A percentile compares a stretch with the other conserved stretches of the same genome.
phyloP scores from a whole-genome alignment of 2,888 invertebrate species.

The Plutella xylostella region DNA sequence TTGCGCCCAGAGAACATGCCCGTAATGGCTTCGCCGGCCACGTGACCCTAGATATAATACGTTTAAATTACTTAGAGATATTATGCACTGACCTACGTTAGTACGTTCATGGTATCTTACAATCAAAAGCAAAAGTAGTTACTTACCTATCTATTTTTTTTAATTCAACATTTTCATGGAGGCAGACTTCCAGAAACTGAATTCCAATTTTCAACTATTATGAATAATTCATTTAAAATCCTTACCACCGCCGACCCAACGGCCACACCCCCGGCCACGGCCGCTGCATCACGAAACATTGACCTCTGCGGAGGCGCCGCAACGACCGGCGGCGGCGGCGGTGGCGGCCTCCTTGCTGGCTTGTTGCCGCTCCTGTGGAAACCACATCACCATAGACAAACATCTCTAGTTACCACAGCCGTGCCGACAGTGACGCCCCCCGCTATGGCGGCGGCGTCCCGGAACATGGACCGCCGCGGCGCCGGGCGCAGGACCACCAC shows the following conservation, averaged over 20 bases:
- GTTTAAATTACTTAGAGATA: too few species aligned
- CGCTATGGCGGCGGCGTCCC: constrained; percentile 97
- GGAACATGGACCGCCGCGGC: constrained; percentile 83
- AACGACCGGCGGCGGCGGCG: constrained; percentile 35
- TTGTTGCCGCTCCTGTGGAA: constrained; percentile 24
- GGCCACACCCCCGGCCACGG: constrained; percentile 98
- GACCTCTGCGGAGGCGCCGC: constrained; percentile 77
- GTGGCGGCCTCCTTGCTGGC: constrained; percentile 33
- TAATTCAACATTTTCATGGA: too few species aligned
- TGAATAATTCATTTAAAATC: too few species aligned
- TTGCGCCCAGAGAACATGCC: constrained; percentile 40
- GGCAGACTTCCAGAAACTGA: too few species aligned
- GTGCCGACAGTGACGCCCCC: constrained; percentile 98
- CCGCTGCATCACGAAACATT: constrained; percentile 95
- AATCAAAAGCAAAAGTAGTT: too few species aligned
- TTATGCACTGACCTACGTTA: too few species aligned
- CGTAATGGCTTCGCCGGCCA: constrained; percentile 88
- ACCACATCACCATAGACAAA: background rate
- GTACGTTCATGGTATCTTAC: too few species aligned
- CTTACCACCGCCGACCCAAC: constrained; percentile 92
- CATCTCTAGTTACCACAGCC: constrained; percentile 83
- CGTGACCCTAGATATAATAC: constrained; percentile 79
- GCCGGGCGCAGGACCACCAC: constrained; percentile 39
- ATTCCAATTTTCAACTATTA: too few species aligned
- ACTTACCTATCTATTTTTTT: too few species aligned